These are phyloP conservation scores for Cepaea hortensis DNA, from an alignment of 2,888 invertebrate species.

Conservation along the genomic window DNA sequence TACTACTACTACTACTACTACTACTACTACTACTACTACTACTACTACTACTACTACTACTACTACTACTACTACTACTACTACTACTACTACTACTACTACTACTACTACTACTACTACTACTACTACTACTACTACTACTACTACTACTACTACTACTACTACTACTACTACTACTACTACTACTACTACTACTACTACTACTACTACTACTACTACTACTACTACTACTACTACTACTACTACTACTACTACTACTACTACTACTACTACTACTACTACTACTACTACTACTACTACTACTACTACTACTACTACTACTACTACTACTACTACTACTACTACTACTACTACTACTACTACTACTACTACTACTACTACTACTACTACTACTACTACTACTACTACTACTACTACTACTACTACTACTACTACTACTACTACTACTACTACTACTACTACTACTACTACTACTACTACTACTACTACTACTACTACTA, in stretches of 20 bases:
- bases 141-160: conserved; percentile 4
- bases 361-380: conserved; percentile 7
- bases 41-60: conserved; percentile 4
- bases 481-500: conserved; percentile 7
- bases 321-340: neutral
- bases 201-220: neutral
- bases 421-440: conserved; percentile 1
- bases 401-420: neutral
- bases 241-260: conserved; percentile 4
- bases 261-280: conserved; percentile 7
- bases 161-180: conserved; percentile 7
- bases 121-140: neutral
- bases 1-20: conserved; percentile 1
- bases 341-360: conserved; percentile 4
- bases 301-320: neutral
- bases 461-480: conserved; percentile 7
- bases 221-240: neutral
- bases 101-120: neutral
- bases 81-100: conserved; percentile 7
- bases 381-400: conserved; percentile 7
- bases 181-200: conserved; percentile 7
- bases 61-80: conserved; percentile 7
- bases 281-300: conserved; percentile 7
- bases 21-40: neutral
- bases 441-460: conserved; percentile 4